phyloP scores from a whole-genome alignment of 2,113 vertebrate genomes.

The Eulemur rufifrons region DNA sequence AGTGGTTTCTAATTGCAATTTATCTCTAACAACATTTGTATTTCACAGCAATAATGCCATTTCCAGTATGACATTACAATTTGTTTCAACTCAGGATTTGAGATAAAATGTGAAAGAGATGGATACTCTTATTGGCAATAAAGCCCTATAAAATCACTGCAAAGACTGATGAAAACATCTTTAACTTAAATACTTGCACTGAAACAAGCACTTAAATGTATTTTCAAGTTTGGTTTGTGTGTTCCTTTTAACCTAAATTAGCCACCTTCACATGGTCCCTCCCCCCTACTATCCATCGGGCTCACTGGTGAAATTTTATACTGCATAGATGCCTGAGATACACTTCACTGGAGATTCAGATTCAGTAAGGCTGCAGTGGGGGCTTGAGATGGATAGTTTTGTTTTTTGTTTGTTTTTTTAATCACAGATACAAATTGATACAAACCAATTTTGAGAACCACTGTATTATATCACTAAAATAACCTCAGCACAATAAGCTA shows the following conservation, averaged over 20 bases:
- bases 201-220: not conserved
- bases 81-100: not conserved
- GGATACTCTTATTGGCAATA: not conserved
- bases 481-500: not conserved
- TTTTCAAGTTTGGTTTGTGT: not conserved
- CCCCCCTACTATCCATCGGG: no score
- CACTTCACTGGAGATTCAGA: not conserved
- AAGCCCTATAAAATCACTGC: not conserved
- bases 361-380: not conserved
- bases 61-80: not conserved
- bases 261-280: not conserved
- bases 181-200: conserved; percentile 1
- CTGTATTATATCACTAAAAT: not conserved
- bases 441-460: not conserved
- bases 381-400: not conserved
- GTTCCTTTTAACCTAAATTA: not conserved
- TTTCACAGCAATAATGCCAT: not conserved
- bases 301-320: not conserved
- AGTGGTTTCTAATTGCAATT: not conserved
- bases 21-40: not conserved
- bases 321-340: not conserved
- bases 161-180: not conserved
- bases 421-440: not conserved
- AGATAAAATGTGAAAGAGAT: not conserved
- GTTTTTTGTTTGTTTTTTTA: not conserved